A percentile compares a stretch with the other conserved stretches of the same genome.
These are phyloP conservation scores for Palythoa grandis DNA, from an alignment of 92 coral and sea anemone species.

Conservation along the genomic window DNA sequence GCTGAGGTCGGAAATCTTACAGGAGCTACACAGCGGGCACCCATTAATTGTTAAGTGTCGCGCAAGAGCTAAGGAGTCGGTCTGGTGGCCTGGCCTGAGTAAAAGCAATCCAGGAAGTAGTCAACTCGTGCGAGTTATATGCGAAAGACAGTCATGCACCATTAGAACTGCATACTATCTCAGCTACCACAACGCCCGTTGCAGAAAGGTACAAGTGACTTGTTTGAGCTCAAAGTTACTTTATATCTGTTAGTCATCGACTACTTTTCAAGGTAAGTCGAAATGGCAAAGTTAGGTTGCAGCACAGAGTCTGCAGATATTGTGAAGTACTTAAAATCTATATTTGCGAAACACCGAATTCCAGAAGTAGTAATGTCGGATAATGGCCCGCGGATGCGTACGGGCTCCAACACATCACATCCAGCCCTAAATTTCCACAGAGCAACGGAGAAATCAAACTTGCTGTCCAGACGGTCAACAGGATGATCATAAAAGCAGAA, in stretches of 20 bases:
- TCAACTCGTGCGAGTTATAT: slow-evolving; percentile 17
- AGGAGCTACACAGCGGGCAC: too few species aligned
- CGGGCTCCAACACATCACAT: too few species aligned
- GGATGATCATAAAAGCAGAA: slow-evolving; percentile 29
- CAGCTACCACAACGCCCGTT: slow-evolving; percentile 48
- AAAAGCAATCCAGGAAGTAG: slow-evolving; percentile 25
- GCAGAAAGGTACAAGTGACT: slow-evolving; percentile 51
- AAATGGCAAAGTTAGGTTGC: slow-evolving; percentile 37
- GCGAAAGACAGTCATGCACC: slow-evolving; percentile 24
- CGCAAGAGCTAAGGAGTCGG: too few species aligned
- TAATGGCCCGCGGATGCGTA: slow-evolving; percentile 46
- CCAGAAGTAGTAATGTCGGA: slow-evolving; percentile 48
- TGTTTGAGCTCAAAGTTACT: too few species aligned
- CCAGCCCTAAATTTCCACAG: slow-evolving; percentile 56
- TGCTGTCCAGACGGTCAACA: slow-evolving; percentile 51
- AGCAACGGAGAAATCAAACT: slow-evolving; percentile 59
- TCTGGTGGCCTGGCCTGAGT: slow-evolving; percentile 5
- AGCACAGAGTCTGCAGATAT: slow-evolving; percentile 22
- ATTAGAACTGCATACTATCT: slow-evolving; percentile 2
- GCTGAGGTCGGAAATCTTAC: too few species aligned
- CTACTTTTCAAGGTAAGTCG: slow-evolving; percentile 48
- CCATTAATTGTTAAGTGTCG: too few species aligned
- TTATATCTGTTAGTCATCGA: too few species aligned
- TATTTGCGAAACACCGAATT: slow-evolving; percentile 47
- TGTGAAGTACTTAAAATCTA: slow-evolving; percentile 35